Evolutionary conservation across 2,113 vertebrate genomes (phyloP).

Genomic region (Hystrix cristata): DNA sequence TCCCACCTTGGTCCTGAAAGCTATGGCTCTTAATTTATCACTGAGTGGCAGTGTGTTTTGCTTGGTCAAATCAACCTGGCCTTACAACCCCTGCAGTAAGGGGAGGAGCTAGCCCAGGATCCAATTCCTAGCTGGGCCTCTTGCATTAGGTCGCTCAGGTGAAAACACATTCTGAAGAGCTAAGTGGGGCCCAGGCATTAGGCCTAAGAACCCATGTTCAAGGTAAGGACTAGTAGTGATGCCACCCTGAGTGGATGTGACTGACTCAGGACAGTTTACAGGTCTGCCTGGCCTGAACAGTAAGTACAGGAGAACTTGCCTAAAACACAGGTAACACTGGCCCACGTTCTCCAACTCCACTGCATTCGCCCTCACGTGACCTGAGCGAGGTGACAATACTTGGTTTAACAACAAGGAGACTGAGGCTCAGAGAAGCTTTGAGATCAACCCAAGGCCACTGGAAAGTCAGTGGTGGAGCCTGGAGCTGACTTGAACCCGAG

Average conservation of each 20-base stretch:
- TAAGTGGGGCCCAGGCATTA: not conserved
- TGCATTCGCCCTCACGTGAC: not conserved
- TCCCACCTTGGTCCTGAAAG: not conserved
- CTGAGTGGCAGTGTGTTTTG: not conserved
- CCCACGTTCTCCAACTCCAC: not conserved
- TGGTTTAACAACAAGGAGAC: not conserved
- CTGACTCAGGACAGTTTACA: not conserved
- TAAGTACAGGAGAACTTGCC: not conserved
- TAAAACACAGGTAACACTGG: not conserved
- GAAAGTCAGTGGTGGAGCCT: not conserved
- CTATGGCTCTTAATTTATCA: not conserved
- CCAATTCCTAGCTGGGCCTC: not conserved
- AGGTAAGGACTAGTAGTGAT: not conserved
- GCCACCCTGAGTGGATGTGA: not conserved
- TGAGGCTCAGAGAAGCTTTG: not conserved
- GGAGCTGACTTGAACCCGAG: not conserved
- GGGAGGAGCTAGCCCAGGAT: not conserved
- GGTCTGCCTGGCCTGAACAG: not conserved
- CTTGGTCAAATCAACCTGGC: not conserved
- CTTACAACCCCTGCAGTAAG: not conserved
- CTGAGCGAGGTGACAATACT: not conserved
- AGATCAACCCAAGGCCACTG: not conserved
- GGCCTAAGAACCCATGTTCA: not conserved
- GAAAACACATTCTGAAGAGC: not conserved
- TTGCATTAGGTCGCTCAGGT: not conserved